Base-by-base conservation (phyloP, 2,113 vertebrate genomes). In the Siniperca chuatsi region DNA sequence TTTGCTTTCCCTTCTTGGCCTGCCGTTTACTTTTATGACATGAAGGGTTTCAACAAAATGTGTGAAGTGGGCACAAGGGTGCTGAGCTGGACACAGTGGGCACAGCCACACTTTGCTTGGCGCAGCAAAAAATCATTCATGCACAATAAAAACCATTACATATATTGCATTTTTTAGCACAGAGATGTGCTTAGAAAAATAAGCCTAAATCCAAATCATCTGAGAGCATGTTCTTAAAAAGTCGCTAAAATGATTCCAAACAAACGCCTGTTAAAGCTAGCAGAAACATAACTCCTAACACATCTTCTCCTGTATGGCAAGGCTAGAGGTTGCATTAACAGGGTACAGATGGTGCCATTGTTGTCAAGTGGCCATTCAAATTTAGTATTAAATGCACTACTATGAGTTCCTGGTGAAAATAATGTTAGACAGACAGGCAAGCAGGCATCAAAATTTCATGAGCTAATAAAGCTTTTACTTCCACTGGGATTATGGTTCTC, bases 381-480 rank as follows among this genome's bases (percentile, higher is more conserved):
- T 71, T 52, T 37, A 72, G 64, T 48, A 42, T 54, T 83, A 33
- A 84, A 87, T 42, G 67, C 12, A 66, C 67, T 6, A 21, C 60
- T 33, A 35, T 40, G 35, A 79, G 50, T 40, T 68, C 54, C 55
- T 0, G 68, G 25, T 25, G 60, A 65, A 82, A 83, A 80, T 75
- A 76, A 83, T 71, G 75, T 64, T 74, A 66, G 77, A 44, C 61
- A 75, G 75, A 54, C 52, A 72, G 40, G 23, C 61, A 61, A 57
- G 62, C 75, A 61, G 61, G 62, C 75, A 78, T 75, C 67, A 78
- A 78, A 85, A 75, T 91, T 84, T 87, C 83, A 91, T 58, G 70
- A 91, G 93, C 92, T 93, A 93, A 93, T 94, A 92, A 93, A 89
- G 90, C 78, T 82, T 78, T 81, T 29, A 71, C 84, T 86, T 84